Base-by-base conservation (phyloP, 2,113 vertebrate species). In the Himantopus leucocephalus region DNA sequence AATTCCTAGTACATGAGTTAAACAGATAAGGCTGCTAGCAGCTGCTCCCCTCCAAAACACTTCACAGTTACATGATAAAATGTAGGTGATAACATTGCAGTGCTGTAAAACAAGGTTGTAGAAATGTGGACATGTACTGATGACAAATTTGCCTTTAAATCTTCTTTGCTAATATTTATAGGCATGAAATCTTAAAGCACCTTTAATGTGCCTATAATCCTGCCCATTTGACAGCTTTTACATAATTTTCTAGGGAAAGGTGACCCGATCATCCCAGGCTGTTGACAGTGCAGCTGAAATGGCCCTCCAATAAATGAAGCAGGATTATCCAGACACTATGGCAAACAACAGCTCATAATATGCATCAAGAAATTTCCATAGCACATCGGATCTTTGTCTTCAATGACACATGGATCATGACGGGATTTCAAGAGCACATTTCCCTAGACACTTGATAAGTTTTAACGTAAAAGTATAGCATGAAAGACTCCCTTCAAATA, bases 181-280 rank as follows among this genome's bases (percentile, higher is more conserved):
- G 93, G 96, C 94, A 97, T 95, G 95, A 97, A 98, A 98, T 96
- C 95, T 97, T 97, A 97, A 87, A 94, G 88, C 97, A 95, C 92
- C 90, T 95, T 97, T 95, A 97, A 92, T 97, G 96, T 97, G 95
- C 92, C 90, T 98, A 96, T 98, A 98, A 98, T 99, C 98, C 98
- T 98, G 98, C 98, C 98, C 96, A 98, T 98, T 98, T 99, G 98
- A 98, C 96, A 97, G 97, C 98, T 98, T 98, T 98, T 98, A 98
- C 94, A 97, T 98, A 98, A 99, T 99, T 98, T 98, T 98, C 98
- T 97, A 98, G 98, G 98, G 97, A 98, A 99, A 99, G 98, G 98
- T 98, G 98, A 99, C 98, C 98, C 35, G 97, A 97, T 98, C 95
- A 92, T 97, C 94, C 95, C 83, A 92, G 82, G 93, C 94, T 98